phyloP scores from a whole-genome alignment of 2,113 vertebrate genomes.

The Abramis brama region DNA sequence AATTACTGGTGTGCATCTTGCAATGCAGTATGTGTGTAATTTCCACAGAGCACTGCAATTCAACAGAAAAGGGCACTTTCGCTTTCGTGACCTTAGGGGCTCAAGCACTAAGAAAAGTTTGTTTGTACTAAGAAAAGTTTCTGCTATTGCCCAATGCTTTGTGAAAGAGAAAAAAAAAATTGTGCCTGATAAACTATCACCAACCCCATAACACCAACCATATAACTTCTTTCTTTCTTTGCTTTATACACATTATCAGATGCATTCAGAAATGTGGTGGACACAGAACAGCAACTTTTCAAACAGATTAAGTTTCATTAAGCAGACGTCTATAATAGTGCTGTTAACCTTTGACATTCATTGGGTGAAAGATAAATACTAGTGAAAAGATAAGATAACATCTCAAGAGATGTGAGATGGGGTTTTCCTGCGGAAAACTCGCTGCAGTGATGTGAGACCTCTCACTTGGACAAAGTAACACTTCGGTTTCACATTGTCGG shows the following conservation, averaged over 20 bases:
- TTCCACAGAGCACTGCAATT: background rate
- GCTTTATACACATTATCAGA: background rate
- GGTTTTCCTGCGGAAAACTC: background rate
- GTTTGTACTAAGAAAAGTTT: too few species aligned
- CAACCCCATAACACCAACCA: too few species aligned
- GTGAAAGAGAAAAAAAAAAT: too few species aligned
- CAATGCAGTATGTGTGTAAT: background rate
- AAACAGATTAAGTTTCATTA: background rate
- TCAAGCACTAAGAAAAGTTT: too few species aligned
- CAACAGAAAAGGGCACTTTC: too few species aligned
- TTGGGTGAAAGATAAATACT: background rate
- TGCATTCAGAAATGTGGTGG: background rate
- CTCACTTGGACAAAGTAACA: too few species aligned
- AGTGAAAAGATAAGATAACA: background rate
- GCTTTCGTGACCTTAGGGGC: too few species aligned
- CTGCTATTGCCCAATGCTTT: too few species aligned
- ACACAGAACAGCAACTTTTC: background rate
- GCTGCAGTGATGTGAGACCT: background rate
- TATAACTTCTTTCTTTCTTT: too few species aligned
- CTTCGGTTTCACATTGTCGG: too few species aligned
- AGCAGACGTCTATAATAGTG: background rate
- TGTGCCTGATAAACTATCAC: too few species aligned
- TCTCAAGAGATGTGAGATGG: background rate
- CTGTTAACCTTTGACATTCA: background rate
- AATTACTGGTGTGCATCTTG: too few species aligned